A percentile compares a stretch with the other conserved stretches of the same genome.
Conservation (phyloP, 2,888 invertebrate genomes). For the Eilema depressum region DNA sequence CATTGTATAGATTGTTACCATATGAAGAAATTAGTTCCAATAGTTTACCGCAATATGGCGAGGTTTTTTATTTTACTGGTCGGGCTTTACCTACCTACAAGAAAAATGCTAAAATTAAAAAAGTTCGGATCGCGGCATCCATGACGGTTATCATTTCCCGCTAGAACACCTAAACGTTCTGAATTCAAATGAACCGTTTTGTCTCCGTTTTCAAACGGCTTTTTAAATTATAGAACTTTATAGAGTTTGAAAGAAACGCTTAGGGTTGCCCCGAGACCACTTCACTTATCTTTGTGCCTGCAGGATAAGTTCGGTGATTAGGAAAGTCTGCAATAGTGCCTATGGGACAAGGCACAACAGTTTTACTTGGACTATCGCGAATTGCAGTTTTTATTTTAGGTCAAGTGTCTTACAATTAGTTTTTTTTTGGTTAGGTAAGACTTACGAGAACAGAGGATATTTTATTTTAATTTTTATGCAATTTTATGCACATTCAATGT, state of each 20-base stretch:
- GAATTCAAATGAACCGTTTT: constrained; percentile 40
- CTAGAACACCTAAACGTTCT: constrained; percentile 31
- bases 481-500: too few relatives aligned
- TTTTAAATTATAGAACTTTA: constrained; percentile 17
- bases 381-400: background rate
- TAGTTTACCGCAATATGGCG: too few relatives aligned
- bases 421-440: too few relatives aligned
- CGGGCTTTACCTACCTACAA: background rate
- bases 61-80: too few relatives aligned
- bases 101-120: background rate
- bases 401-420: background rate
- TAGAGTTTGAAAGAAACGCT: constrained; percentile 7
- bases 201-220: constrained; percentile 17
- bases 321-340: background rate
- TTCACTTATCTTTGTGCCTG: constrained; percentile 10
- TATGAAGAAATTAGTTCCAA: too few relatives aligned
- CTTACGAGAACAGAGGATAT: too few relatives aligned
- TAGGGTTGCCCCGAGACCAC: constrained; percentile 1
- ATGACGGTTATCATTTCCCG: constrained; percentile 27
- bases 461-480: too few relatives aligned
- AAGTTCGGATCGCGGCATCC: background rate
- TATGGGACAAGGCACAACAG: background rate
- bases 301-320: background rate
- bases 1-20: too few relatives aligned
- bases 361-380: background rate